Evolutionary conservation across 2,113 vertebrate species (phyloP).

Genomic region (Spheniscus mendiculus): DNA sequence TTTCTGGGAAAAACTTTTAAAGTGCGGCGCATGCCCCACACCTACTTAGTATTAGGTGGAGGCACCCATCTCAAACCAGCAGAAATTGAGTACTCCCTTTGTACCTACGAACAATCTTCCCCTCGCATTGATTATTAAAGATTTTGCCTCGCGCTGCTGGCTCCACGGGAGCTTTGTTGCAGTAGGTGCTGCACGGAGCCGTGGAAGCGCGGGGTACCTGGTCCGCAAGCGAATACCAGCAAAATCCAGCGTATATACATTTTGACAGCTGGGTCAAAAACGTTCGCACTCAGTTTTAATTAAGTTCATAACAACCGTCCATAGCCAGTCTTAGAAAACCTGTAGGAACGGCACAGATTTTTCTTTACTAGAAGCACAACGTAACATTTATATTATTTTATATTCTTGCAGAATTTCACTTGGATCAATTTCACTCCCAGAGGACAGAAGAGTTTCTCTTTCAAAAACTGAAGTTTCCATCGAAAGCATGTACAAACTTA

Average conservation of each 20-base stretch:
- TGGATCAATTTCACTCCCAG: background rate
- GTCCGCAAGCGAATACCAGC: background rate
- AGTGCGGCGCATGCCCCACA: rapidly evolving
- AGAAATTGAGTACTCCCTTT: background rate
- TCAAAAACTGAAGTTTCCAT: background rate
- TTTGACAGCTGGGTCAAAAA: background rate
- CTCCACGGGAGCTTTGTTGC: background rate
- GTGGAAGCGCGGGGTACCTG: rapidly evolving
- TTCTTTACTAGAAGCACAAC: background rate
- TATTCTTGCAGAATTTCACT: background rate
- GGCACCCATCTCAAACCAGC: background rate
- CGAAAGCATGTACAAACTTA: background rate
- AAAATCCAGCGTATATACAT: background rate
- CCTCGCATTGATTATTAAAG: background rate
- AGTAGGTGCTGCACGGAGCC: background rate
- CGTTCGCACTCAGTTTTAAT: rapidly evolving
- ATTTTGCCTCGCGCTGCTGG: rapidly evolving
- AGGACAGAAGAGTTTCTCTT: background rate
- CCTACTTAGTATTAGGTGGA: background rate
- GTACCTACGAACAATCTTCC: background rate
- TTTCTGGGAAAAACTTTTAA: background rate
- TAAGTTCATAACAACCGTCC: background rate
- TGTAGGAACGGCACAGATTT: rapidly evolving
- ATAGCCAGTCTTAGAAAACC: background rate
- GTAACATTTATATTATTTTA: too few species aligned